Base-by-base conservation (phyloP, 2,888 invertebrate species). In the Incurvaria masculella region DNA sequence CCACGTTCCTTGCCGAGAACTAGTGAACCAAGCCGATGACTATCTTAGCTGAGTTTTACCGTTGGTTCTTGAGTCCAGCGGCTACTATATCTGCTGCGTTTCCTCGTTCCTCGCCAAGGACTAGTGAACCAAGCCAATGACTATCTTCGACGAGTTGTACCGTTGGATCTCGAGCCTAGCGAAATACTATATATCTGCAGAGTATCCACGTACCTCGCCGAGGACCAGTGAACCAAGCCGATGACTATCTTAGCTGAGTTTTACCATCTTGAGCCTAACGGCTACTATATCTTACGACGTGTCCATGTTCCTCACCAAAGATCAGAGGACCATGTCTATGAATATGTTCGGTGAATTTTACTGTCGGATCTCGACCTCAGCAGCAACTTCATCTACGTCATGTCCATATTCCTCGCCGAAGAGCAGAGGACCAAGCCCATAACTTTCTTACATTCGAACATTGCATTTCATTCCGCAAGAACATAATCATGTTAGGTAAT, bases 61-160 rank as follows among this genome's bases (percentile, higher is more conserved):
- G n/a, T n/a, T n/a, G 0, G 83, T 84, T 2, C 83, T 85, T 1
- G 86, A 88, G 40, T 74, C 88, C 41, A 84, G 86, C 1, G 89
- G 89, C 1, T 85, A 86, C 59, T 88, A 89, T 61, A 86, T 85
- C 43, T 90, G 90, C 59, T 80, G 82, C 21, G 86, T 89, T 3
- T 86, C 87, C 16, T 83, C 88, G 0, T 84, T 86, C 59, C 69
- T 83, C 6, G 85, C 84, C 46, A 88, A 89, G 59, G 86, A 85
- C 59, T 82, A 82, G 58, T 78, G 73, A 58, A 80, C 81, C 2
- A 81, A 81, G 51, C 81, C 76, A 1, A 84, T 87, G 84, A 82
- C 84, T 47, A 82, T 87, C 55, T 87, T 84, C 61, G 86, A 87
- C 87, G 64, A 75, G 79, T 58, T n/a, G n/a, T n/a, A n/a, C n/a